A percentile compares a stretch with the other conserved stretches of the same genome.
Evolutionary conservation across 2,113 vertebrate genomes (phyloP).

Genomic region (Pelecanus crispus): DNA sequence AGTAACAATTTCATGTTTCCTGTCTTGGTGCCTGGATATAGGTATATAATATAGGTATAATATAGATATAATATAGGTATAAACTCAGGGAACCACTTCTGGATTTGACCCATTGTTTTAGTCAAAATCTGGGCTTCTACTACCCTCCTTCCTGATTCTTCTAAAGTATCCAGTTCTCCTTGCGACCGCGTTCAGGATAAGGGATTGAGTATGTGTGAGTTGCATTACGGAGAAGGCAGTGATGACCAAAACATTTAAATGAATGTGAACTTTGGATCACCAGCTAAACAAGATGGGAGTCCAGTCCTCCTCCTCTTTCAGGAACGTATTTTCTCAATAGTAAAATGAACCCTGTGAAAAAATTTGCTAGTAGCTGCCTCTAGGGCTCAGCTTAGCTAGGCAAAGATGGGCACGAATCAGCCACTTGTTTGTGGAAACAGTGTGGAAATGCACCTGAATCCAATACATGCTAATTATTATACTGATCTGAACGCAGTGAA

Average conservation of each 20-base stretch:
- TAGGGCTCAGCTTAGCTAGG: neutral
- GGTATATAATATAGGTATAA: too few relatives aligned
- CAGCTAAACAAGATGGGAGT: neutral
- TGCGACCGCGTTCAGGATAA: too few relatives aligned
- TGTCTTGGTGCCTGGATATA: too few relatives aligned
- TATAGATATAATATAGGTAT: neutral
- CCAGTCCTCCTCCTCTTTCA: neutral
- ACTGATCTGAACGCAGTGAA: neutral
- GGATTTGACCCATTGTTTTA: neutral
- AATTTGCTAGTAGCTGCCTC: too few relatives aligned
- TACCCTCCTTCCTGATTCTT: neutral
- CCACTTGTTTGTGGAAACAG: too few relatives aligned
- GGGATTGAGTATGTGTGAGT: neutral
- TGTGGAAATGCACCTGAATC: neutral
- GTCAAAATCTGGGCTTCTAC: neutral
- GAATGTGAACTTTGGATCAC: neutral
- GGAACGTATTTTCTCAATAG: neutral
- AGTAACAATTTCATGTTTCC: too few relatives aligned
- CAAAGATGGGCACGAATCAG: neutral
- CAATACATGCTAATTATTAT: neutral
- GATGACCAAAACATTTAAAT: neutral
- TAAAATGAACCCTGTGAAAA: neutral
- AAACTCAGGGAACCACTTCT: neutral
- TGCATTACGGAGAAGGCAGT: neutral
- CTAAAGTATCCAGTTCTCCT: neutral